Percentiles rank a stretch among this genome's conserved stretches.
Evolutionary conservation across 2,797 vertebrate species (phyloP).

Genomic region (Pantherophis vulpinus): DNA sequence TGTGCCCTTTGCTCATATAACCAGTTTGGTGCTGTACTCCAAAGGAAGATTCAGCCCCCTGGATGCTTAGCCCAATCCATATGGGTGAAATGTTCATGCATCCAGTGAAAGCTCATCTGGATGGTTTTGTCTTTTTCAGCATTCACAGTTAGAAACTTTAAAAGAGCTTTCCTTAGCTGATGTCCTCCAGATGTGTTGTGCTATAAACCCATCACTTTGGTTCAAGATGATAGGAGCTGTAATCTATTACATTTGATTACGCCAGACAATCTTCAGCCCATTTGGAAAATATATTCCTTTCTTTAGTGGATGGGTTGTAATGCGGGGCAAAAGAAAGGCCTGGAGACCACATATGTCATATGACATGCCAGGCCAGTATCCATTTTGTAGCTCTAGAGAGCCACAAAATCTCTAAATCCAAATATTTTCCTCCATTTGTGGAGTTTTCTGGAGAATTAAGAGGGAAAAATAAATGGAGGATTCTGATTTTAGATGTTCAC

Average conservation of each 20-base stretch:
- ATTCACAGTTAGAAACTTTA: slow-evolving; percentile 35
- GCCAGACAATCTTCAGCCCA: background rate
- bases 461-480: background rate
- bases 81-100: slow-evolving; percentile 37
- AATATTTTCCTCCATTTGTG: background rate
- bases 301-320: background rate
- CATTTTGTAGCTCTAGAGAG: background rate
- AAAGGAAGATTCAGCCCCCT: slow-evolving; percentile 23
- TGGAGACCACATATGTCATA: background rate
- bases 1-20: slow-evolving; percentile 22
- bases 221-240: background rate
- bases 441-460: background rate
- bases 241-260: background rate
- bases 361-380: slow-evolving; percentile 8
- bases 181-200: background rate
- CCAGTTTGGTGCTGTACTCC: slow-evolving; percentile 16
- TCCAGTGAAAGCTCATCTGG: slow-evolving; percentile 30
- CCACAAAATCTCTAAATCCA: background rate
- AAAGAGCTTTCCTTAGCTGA: slow-evolving; percentile 16
- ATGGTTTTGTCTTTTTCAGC: slow-evolving; percentile 22
- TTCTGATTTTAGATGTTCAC: slow-evolving; percentile 36
- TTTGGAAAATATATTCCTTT: background rate
- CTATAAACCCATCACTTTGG: background rate
- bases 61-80: slow-evolving; percentile 23
- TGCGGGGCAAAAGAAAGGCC: background rate